phyloP scores from a whole-genome alignment of 2,113 vertebrate species.

The Mobula hypostoma region DNA sequence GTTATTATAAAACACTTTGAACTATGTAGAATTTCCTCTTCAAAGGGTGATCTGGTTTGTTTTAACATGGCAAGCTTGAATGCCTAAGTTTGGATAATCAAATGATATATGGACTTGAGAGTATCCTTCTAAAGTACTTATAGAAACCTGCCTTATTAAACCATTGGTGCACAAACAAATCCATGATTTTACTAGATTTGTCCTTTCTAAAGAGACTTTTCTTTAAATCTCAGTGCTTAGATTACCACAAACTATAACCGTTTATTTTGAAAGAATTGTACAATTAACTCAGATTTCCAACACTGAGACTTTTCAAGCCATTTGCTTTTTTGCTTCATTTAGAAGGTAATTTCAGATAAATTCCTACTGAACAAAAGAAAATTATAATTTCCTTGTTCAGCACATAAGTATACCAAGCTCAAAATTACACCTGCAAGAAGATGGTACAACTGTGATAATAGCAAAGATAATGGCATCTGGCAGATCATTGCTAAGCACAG shows the following conservation, averaged over 20 bases:
- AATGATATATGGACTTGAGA: not conserved
- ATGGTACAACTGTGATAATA: not conserved
- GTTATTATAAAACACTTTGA: not conserved
- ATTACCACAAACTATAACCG: not conserved
- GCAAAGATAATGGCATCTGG: not conserved
- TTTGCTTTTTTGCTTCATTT: not conserved
- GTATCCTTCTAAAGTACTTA: not conserved
- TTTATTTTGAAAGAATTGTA: not conserved
- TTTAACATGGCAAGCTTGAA: not conserved
- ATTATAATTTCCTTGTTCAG: not conserved
- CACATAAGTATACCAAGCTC: not conserved
- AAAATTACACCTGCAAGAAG: slow-evolving; percentile 2
- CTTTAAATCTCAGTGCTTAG: not conserved
- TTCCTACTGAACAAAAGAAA: not conserved
- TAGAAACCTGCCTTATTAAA: not conserved
- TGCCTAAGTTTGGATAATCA: not conserved
- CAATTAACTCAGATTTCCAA: not conserved
- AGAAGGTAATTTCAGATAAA: not conserved
- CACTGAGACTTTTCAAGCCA: not conserved
- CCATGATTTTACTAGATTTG: not conserved
- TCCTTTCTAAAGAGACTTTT: not conserved
- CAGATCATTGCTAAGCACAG: not conserved
- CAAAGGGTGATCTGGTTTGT: not conserved
- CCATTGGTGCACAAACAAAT: not conserved
- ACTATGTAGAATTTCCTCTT: not conserved